Percentiles rank a stretch among this genome's conserved stretches.
Conservation (phyloP, 2,888 invertebrate genomes). For the Zaprionus obscuricornis region DNA sequence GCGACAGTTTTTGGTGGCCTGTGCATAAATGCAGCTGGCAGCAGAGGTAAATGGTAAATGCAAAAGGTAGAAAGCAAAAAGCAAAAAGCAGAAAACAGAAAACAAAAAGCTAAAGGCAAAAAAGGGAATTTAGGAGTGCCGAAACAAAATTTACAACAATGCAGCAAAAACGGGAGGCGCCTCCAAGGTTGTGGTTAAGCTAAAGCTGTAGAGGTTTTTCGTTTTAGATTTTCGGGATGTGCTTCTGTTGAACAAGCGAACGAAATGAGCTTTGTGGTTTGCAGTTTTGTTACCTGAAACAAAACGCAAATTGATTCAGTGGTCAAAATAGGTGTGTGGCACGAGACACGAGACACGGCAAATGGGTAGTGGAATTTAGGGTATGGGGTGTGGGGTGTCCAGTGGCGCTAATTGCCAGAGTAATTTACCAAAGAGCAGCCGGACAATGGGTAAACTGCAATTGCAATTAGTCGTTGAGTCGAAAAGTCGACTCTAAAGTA, state of each 20-base stretch:
- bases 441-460: constrained; percentile 24
- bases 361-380: no score
- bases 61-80: no score
- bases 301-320: constrained; percentile 67
- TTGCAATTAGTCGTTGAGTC: constrained; percentile 51
- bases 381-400: constrained; percentile 1
- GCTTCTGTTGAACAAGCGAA: constrained; percentile 38
- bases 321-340: constrained; percentile 23
- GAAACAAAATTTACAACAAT: constrained; percentile 68
- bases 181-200: constrained; percentile 29
- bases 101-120: no score
- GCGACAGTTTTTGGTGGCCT: constrained; percentile 29
- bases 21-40: constrained; percentile 75
- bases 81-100: neutral
- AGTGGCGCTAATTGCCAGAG: constrained; percentile 68
- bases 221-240: constrained; percentile 9
- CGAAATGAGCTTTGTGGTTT: constrained; percentile 56
- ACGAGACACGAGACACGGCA: no score
- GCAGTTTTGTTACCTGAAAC: constrained; percentile 10
- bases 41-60: no score
- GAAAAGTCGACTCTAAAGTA: constrained; percentile 2
- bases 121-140: constrained; percentile 74
- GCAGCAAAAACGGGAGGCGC: constrained; percentile 23
- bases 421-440: constrained; percentile 57
- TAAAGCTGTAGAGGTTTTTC: constrained; percentile 25